Evolutionary conservation across 2,888 invertebrate species (phyloP), one percentile per base, ranked within the genome.

Genomic region (Rhamphomyia laevipes): DNA sequence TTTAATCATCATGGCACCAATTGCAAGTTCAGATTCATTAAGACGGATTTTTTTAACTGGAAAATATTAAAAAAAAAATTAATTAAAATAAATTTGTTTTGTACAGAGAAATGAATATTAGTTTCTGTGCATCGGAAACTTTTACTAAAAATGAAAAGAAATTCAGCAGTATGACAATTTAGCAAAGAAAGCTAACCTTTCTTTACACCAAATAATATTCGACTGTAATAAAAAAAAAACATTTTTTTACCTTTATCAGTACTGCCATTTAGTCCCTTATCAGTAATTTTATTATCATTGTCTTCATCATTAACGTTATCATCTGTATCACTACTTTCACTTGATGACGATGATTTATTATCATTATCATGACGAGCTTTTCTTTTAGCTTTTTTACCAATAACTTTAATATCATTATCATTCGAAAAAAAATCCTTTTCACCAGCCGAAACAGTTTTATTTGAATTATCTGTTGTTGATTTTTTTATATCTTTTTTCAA

Each of bases 1-100:
- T 48, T 88, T 84, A 7, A 90, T 82, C 74, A 99, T 78, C 72
- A 94, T 76, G 1, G 93, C 84, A 2, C 95, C 99, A 33, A 99
- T 71, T 0, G 99, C 97, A 55, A 99, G 71, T 50, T 93, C 93
- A 66, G 90, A 86, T 30, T 90, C 84, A 51, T 82, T 81, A 61
- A 96, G 75, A 63, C 86, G 86, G 42, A 84, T 70, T 54, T 78
- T 80, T 59, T 79, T 81, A 51, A 56, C 40, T 49, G 13, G n/a
- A 42, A 27, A 23, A 16, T 3, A 16, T 16, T 17, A 16, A 15
- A 5, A 11, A 17, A n/a, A 42, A 42, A 23, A 12, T n/a, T 23
- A 7, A 13, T 41, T n/a, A n/a, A n/a, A n/a, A n/a, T n/a, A n/a
- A n/a, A 50, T 48, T 53, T 21, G 16, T 35, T 47, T 16, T 16